Evolutionary conservation across 2,888 invertebrate species (phyloP), one percentile per base, ranked within the genome.

Genomic region (Conistra vaccinii): DNA sequence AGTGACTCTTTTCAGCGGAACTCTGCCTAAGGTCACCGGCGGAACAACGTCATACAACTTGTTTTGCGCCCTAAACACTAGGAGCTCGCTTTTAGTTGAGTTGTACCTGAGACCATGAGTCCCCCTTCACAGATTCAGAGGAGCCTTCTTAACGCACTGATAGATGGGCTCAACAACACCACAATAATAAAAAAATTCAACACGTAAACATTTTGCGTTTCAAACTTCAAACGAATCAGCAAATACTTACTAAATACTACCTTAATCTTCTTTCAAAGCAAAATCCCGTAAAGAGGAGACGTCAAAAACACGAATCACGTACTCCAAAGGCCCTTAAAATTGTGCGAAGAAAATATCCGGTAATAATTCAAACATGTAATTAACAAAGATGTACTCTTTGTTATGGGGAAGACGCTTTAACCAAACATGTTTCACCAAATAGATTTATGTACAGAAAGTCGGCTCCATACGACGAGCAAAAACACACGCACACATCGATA

Each of bases 351-450:
- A 85, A 80, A 77, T 77, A 78, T 63, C 67, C 71, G n/a, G 42
- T 68, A 74, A 71, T 81, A 83, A 81, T 68, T 85, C 76, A 72
- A 51, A 83, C 63, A 73, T 55, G 69, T 74, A 84, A 87, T 87
- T 84, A 87, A 71, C 73, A 53, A 76, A 66, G 58, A 74, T 72
- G 45, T 57, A 78, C 45, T 79, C 60, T 83, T 87, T 85, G 79
- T 80, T 78, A n/a, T 78, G 73, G 10, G 42, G 32, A 63, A 68
- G 48, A 69, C 32, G 74, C 65, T 74, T 57, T 65, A 68, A 48
- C 71, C 71, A 69, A 76, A 73, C 66, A 68, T 66, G 60, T 65
- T 61, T 60, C 26, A 42, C 20, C 5, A 32, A 51, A 42, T 57
- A 35, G 17, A 26, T 57, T 29, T 10, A 26, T 9, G 0, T 48